Evolutionary conservation across 1,140 invertebrate species (phyloP), one percentile per base, ranked within the genome.

Genomic region (Hirudo medicinalis): DNA sequence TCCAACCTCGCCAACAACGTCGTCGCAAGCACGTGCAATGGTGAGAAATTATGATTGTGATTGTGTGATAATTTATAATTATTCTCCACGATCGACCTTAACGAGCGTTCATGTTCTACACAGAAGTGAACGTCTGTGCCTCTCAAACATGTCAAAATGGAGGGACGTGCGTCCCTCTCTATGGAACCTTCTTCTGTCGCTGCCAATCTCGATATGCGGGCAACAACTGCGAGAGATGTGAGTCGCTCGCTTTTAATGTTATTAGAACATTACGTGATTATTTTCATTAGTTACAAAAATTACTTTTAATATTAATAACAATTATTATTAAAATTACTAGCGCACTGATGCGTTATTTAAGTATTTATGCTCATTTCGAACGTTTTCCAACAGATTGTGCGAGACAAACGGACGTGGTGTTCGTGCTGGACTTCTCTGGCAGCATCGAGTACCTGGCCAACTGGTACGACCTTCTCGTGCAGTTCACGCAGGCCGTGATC

Each of bases 371-470:
- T 1, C 9, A 22, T 13, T 11, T 63, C 13, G 0, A 63, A 25
- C 20, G 22, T 22, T 60, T 27, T 22, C 27, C n/a, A n/a, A 25
- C 53, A 74, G 73, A 20, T 13, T 74, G 73, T 63, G 20, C 54
- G 2, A 25, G 60, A n/a, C 55, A 60, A 17, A 53, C 29, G 25
- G 73, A 74, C 29, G 32, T 74, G 17, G 63, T 69, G 40, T 54
- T 74, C 32, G n/a, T 74, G 19, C 60, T 74, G n/a, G 73, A 74
- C 49, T 43, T 74, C 27, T 74, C 73, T 0, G 73, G 73, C 13
- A 72, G 70, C 60, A 53, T 70, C 49, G 36, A 54, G 43, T 63
- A 63, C 29, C 29, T 63, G 57, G 57, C 22, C 11, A 20, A 17
- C 25, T 36, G 49, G 49, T 70, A 70, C 49, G 53, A 70, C 32